phyloP scores from a whole-genome alignment of 2,888 invertebrate species.

The Pachliopta kotzebuea region DNA sequence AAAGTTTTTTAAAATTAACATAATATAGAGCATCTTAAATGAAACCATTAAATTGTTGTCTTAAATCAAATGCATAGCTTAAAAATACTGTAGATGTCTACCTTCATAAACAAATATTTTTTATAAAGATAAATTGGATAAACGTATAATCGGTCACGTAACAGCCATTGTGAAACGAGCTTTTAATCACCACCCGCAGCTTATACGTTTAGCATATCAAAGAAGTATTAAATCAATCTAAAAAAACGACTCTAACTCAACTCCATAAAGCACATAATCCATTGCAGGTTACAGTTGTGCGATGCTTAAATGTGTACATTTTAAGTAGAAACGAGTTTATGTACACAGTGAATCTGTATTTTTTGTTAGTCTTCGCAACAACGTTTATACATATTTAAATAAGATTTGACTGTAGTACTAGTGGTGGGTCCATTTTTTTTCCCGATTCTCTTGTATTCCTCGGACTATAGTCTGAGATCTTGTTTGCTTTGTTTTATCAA shows the following conservation, averaged over 20 bases:
- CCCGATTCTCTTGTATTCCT: too few relatives aligned
- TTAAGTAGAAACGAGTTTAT: background rate
- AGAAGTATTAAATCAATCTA: constrained; percentile 30
- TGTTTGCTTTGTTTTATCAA: too few relatives aligned
- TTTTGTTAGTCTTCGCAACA: background rate
- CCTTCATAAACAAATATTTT: constrained; percentile 40
- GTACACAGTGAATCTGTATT: background rate
- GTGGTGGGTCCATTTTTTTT: too few relatives aligned
- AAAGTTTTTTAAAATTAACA: too few relatives aligned
- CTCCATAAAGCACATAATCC: background rate
- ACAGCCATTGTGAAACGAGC: constrained; percentile 51
- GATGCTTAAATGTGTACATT: background rate
- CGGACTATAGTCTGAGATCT: too few relatives aligned
- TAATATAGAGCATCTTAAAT: too few relatives aligned
- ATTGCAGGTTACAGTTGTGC: background rate
- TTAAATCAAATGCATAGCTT: too few relatives aligned
- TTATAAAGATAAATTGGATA: constrained; percentile 60
- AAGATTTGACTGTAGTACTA: too few relatives aligned
- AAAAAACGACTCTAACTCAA: constrained; percentile 20
- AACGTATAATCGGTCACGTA: constrained; percentile 65
- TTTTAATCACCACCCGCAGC: constrained; percentile 59
- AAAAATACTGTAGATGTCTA: too few relatives aligned
- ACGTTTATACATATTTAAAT: too few relatives aligned
- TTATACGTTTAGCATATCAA: constrained; percentile 33
- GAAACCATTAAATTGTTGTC: too few relatives aligned